Evolutionary conservation across 1,140 invertebrate species (phyloP).

Genomic region (Drosophila littoralis): DNA sequence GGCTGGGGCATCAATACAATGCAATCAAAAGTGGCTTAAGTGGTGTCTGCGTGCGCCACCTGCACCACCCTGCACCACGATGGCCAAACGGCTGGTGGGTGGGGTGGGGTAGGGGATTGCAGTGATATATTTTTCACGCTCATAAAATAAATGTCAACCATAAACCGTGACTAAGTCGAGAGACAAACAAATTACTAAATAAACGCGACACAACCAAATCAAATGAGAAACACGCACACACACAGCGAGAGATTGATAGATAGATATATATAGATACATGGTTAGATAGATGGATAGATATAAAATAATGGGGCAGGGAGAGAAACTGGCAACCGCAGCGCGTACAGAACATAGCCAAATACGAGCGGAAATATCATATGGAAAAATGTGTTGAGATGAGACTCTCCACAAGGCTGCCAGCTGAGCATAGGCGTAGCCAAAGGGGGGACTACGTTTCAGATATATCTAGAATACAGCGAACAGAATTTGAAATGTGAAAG

Average conservation of each 20-base stretch:
- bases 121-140: conserved; percentile 78
- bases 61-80: conserved; percentile 45
- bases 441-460: background rate
- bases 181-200: conserved; percentile 80
- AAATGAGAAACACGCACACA: conserved; percentile 32
- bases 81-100: background rate
- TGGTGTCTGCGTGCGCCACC: conserved; percentile 50
- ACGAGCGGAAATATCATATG: conserved; percentile 24
- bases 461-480: background rate
- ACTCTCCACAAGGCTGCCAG: background rate
- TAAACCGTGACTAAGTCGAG: conserved; percentile 72
- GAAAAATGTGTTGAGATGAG: conserved; percentile 18
- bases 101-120: background rate
- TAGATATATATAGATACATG: no score
- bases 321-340: no score
- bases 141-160: conserved; percentile 81
- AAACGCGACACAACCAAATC: conserved; percentile 50
- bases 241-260: background rate
- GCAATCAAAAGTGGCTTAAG: conserved; percentile 76
- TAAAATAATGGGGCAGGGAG: background rate
- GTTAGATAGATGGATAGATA: conserved; percentile 5
- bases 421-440: background rate
- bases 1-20: conserved; percentile 66
- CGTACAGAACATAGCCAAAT: background rate
- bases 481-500: background rate